Percentiles rank a stretch among this genome's conserved stretches.
These are phyloP conservation scores for Zapus hudsonius DNA, from an alignment of 2,113 vertebrate species.

Conservation along the genomic window DNA sequence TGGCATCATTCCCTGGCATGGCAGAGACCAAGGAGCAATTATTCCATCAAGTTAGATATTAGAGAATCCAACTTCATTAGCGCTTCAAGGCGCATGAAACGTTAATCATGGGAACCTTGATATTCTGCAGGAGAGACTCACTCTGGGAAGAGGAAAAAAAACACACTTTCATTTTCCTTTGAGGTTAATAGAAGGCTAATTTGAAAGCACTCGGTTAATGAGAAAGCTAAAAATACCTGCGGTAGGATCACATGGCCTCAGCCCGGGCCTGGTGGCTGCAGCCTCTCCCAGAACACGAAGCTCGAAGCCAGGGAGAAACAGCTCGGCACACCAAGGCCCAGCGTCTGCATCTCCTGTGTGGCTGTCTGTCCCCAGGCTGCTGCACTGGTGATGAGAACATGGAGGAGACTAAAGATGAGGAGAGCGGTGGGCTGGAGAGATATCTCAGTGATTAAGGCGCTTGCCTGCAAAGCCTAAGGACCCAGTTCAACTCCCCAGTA, in stretches of 20 bases:
- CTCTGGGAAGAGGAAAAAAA: slow-evolving; percentile 75
- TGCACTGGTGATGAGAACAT: background rate
- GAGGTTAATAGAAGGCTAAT: slow-evolving; percentile 92
- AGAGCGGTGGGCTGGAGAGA: too few species aligned
- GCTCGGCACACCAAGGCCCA: fast-evolving
- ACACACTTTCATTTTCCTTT: slow-evolving; percentile 85
- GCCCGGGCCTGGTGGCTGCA: background rate
- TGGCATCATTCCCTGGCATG: background rate
- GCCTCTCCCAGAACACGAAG: background rate
- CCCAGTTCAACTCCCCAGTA: too few species aligned
- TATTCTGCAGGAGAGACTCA: slow-evolving; percentile 83
- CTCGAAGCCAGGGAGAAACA: background rate
- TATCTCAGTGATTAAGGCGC: too few species aligned
- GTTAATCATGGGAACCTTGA: slow-evolving; percentile 84
- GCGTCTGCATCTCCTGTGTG: fast-evolving
- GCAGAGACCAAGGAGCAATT: background rate
- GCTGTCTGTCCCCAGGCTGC: background rate
- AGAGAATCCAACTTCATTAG: slow-evolving; percentile 75
- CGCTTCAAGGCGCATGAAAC: slow-evolving; percentile 78
- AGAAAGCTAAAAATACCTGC: slow-evolving; percentile 90
- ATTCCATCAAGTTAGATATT: slow-evolving; percentile 44
- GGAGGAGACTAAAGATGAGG: background rate
- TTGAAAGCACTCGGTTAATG: slow-evolving; percentile 89
- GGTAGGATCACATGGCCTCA: slow-evolving; percentile 22
- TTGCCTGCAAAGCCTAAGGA: too few species aligned